Conservation (phyloP, 2,888 invertebrate species). For the Clivina fossor region DNA sequence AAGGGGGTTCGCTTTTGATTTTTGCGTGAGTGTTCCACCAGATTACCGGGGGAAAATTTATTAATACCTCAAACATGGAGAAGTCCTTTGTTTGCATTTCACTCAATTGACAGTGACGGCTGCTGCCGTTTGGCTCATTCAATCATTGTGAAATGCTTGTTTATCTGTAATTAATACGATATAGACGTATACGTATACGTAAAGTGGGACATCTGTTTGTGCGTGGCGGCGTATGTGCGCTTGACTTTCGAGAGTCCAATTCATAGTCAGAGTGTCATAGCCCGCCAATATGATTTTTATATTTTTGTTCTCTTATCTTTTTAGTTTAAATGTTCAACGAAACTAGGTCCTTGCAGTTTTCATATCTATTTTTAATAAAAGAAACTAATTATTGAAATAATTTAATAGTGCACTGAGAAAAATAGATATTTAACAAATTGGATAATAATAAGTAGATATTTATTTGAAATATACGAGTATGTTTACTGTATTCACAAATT, state of each 20-base stretch:
- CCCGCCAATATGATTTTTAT: too few relatives aligned
- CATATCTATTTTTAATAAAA: neutral
- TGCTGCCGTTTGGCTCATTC: constrained; percentile 21
- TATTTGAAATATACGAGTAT: too few relatives aligned
- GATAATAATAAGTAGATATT: too few relatives aligned
- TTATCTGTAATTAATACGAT: constrained; percentile 30
- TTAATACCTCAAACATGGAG: constrained; percentile 10
- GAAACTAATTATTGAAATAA: neutral
- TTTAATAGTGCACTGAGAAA: too few relatives aligned
- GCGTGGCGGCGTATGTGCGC: too few relatives aligned
- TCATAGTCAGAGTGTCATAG: too few relatives aligned
- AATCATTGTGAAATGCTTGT: constrained; percentile 30
- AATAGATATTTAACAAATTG: too few relatives aligned
- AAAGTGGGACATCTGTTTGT: constrained; percentile 30
- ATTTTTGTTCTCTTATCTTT: constrained; percentile 25
- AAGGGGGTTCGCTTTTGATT: too few relatives aligned
- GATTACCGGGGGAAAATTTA: constrained; percentile 22
- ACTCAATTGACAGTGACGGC: constrained; percentile 17
- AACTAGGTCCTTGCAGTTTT: too few relatives aligned
- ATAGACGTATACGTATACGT: too few relatives aligned
- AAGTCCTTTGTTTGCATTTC: constrained; percentile 24
- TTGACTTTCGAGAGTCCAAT: constrained; percentile 18
- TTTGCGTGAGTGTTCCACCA: too few relatives aligned
- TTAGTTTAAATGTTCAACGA: constrained; percentile 14
- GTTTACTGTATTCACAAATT: too few relatives aligned